A percentile compares a stretch with the other conserved stretches of the same genome.
phyloP scores from a whole-genome alignment of 1,140 invertebrate genomes.

The Elymnias hypermnestra region DNA sequence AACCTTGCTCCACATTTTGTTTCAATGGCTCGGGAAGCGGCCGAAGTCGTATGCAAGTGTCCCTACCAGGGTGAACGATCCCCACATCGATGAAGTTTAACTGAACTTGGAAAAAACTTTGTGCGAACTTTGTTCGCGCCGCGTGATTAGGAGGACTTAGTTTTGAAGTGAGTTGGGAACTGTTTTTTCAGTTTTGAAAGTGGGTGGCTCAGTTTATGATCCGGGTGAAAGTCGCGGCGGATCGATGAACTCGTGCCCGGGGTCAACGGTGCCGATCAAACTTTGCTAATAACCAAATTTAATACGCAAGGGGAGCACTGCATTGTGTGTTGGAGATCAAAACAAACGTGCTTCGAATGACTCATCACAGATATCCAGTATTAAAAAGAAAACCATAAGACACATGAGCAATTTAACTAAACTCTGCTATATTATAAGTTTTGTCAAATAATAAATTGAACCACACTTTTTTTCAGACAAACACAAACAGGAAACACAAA shows the following conservation, averaged over 20 bases:
- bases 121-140: slow-evolving; percentile 65
- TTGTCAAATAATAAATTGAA: too few relatives aligned
- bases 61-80: slow-evolving; percentile 67
- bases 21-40: slow-evolving; percentile 49
- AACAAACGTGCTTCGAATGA: slow-evolving; percentile 26
- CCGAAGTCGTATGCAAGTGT: slow-evolving; percentile 68
- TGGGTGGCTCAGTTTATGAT: slow-evolving; percentile 74
- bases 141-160: slow-evolving; percentile 75
- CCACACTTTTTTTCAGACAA: too few relatives aligned
- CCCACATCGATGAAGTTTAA: slow-evolving; percentile 67
- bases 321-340: slow-evolving; percentile 33
- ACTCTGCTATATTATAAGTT: too few relatives aligned
- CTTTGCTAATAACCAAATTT: slow-evolving; percentile 73
- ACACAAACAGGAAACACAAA: too few relatives aligned
- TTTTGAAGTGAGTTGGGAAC: slow-evolving; percentile 70
- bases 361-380: background rate
- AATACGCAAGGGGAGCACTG: slow-evolving; percentile 55
- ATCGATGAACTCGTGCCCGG: slow-evolving; percentile 67
- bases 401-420: too few relatives aligned
- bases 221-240: slow-evolving; percentile 69
- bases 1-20: slow-evolving; percentile 74
- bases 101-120: slow-evolving; percentile 71
- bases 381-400: background rate
- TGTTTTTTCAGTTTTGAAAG: slow-evolving; percentile 74
- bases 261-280: slow-evolving; percentile 68